These are phyloP conservation scores for Acropternis orthonyx DNA, from an alignment of 2,797 vertebrate species.

Conservation along the genomic window DNA sequence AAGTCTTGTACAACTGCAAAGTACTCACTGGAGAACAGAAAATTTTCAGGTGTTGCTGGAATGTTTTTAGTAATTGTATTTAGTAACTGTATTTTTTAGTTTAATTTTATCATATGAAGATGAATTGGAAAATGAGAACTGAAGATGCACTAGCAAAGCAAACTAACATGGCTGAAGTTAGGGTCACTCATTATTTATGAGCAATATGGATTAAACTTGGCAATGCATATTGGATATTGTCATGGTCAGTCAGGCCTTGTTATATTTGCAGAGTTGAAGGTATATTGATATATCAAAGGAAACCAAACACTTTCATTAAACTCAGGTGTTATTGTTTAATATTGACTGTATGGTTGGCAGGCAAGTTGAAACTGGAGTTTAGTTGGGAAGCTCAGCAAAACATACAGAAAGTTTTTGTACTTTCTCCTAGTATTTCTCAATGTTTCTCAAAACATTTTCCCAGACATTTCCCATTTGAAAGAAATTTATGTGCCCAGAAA, in stretches of 20 bases:
- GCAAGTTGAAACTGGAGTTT: not conserved
- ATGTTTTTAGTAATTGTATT: not conserved
- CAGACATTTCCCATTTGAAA: not conserved
- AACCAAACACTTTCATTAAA: not conserved
- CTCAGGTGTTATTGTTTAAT: not conserved
- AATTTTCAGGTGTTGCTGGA: not conserved
- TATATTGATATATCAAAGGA: not conserved
- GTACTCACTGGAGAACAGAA: not conserved
- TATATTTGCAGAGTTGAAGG: not conserved
- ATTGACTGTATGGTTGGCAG: not conserved
- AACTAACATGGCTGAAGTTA: not conserved
- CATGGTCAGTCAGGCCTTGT: not conserved
- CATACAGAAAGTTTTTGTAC: not conserved
- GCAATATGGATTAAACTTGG: not conserved
- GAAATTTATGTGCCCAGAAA: not conserved
- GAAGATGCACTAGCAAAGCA: not conserved
- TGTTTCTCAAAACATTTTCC: not conserved
- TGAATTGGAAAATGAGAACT: not conserved
- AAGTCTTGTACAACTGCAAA: not conserved
- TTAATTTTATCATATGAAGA: not conserved
- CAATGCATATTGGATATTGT: not conserved
- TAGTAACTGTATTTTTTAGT: not conserved
- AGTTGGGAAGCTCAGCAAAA: not conserved
- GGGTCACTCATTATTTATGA: not conserved
- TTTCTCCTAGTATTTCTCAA: not conserved